Evolutionary conservation across 2,888 invertebrate species (phyloP).

Genomic region (Eumacrocentrus americanus): DNA sequence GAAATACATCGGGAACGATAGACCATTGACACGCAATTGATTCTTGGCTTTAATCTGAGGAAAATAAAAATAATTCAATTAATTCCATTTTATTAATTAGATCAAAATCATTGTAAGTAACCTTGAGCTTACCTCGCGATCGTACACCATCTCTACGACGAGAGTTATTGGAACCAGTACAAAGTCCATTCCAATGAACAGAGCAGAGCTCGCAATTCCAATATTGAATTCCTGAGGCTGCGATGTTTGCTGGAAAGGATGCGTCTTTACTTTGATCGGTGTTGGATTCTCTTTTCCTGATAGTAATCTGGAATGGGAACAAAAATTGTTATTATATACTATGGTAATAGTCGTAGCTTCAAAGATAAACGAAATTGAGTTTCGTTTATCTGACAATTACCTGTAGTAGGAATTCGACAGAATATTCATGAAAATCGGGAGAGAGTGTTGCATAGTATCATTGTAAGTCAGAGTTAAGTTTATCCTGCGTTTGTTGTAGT

Average conservation of each 20-base stretch:
- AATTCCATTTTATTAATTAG: too few species aligned
- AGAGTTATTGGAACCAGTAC: conserved; percentile 78
- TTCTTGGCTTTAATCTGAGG: conserved; percentile 81
- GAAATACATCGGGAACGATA: conserved; percentile 78
- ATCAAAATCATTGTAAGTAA: too few species aligned
- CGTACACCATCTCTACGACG: conserved; percentile 81
- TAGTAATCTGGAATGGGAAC: conserved; percentile 49
- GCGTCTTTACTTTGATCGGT: conserved; percentile 70
- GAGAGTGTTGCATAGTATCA: conserved; percentile 78
- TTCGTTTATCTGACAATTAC: conserved; percentile 61
- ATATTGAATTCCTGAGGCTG: conserved; percentile 76
- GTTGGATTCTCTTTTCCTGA: conserved; percentile 57
- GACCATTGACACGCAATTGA: conserved; percentile 80
- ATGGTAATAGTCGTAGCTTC: too few species aligned
- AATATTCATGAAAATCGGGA: conserved; percentile 77
- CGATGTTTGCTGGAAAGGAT: conserved; percentile 76
- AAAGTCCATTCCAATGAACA: conserved; percentile 82
- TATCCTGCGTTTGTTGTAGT: conserved; percentile 63
- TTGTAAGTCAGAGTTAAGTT: conserved; percentile 74
- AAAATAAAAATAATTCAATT: too few species aligned
- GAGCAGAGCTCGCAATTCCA: conserved; percentile 74
- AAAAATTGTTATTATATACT: too few species aligned
- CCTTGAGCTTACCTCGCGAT: conserved; percentile 71
- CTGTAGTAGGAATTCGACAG: conserved; percentile 74
- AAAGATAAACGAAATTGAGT: neutral